Conservation (phyloP, 2,113 vertebrate genomes). For the Halcyon malimbica region DNA sequence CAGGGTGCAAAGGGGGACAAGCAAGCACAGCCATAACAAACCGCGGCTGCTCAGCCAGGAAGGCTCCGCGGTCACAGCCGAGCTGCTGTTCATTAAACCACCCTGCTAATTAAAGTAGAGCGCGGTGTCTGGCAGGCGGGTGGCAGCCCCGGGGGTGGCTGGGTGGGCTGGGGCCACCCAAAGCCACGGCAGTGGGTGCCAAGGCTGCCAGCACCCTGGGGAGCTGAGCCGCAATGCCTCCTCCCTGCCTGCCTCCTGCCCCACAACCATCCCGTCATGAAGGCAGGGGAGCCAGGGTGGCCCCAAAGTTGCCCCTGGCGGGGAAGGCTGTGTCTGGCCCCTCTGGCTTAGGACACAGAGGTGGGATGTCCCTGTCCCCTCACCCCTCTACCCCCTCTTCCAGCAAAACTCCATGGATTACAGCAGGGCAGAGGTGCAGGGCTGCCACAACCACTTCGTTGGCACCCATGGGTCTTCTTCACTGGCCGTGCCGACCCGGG, state of each 20-base stretch:
- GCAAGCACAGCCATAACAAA: not conserved
- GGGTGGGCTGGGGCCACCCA: not conserved
- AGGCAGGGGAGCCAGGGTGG: rapidly evolving
- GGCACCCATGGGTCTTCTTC: not conserved
- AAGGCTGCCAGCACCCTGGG: not conserved
- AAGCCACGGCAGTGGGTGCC: not conserved
- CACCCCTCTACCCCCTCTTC: not conserved
- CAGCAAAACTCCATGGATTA: not conserved
- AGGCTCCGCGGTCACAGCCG: not conserved
- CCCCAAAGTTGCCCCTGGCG: rapidly evolving
- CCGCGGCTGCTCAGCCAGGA: not conserved
- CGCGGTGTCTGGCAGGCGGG: not conserved
- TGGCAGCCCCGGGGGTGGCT: not conserved
- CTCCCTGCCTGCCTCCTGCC: not conserved
- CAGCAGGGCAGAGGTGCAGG: not conserved
- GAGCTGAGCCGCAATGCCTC: not conserved
- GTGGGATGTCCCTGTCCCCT: not conserved
- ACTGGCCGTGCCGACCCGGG: not conserved
- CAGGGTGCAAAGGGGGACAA: not conserved
- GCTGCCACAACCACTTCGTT: rapidly evolving
- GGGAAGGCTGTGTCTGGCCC: not conserved
- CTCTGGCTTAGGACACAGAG: rapidly evolving
- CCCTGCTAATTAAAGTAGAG: not conserved
- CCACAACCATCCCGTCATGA: rapidly evolving
- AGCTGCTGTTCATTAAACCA: not conserved